Conservation (phyloP, 2,888 invertebrate genomes). For the Mythimna vitellina region DNA sequence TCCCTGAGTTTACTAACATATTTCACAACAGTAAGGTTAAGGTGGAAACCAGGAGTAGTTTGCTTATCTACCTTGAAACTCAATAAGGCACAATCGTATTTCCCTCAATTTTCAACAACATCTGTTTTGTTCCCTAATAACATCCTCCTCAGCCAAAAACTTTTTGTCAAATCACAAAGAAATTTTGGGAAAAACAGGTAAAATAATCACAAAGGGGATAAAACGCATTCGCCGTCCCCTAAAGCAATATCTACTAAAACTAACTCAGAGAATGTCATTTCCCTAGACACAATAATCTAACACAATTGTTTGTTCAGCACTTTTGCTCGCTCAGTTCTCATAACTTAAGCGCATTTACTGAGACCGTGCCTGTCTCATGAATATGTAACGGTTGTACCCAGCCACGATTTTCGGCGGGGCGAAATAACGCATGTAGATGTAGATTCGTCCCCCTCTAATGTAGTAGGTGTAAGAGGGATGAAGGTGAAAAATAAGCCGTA, state of each 20-base stretch:
- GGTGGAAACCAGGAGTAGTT: background rate
- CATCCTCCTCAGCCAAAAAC: background rate
- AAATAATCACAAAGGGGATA: background rate
- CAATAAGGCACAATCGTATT: background rate
- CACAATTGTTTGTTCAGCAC: conserved; percentile 40
- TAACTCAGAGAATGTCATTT: conserved; percentile 40
- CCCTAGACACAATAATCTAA: conserved; percentile 49
- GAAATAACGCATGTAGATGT: conserved; percentile 62
- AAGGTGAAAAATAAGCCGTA: conserved; percentile 58
- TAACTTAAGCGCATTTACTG: conserved; percentile 49
- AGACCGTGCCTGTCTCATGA: conserved; percentile 75
- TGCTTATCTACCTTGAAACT: background rate
- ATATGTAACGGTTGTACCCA: conserved; percentile 76
- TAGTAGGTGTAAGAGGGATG: conserved; percentile 35
- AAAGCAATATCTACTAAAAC: conserved; percentile 40
- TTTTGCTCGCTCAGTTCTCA: conserved; percentile 46
- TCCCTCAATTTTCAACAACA: background rate
- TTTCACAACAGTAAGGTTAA: background rate
- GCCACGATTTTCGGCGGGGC: conserved; percentile 74
- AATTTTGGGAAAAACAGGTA: background rate
- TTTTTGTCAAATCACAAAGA: conserved; percentile 1
- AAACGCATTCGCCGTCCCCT: conserved; percentile 4
- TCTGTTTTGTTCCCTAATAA: background rate
- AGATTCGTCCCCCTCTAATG: conserved; percentile 60
- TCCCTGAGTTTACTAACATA: background rate